Base-by-base conservation (phyloP, 2,888 invertebrate species). In the Uropetala carovei region DNA sequence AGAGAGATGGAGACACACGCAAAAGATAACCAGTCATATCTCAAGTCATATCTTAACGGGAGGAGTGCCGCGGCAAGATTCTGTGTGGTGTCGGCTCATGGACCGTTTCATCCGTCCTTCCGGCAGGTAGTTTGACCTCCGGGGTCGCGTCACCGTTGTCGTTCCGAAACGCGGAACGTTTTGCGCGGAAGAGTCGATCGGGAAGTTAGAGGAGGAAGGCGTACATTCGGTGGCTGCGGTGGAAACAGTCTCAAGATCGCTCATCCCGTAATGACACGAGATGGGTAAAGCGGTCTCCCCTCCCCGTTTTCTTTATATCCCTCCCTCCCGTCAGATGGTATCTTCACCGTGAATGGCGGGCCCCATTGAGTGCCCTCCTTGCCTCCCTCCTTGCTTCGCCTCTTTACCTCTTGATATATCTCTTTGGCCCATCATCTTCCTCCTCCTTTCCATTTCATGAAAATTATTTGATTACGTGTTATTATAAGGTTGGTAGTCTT, bases 51-150 rank as follows among this genome's bases (percentile, higher is more conserved):
- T 18, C 27, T 75, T 75, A 75, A 75, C 43, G 68, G 89, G 89
- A 27, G 64, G 27, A n/a, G 68, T 60, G 86, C 60, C 86, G 18
- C 59, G 60, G 60, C 9, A 18, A 27, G 75, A 22, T 22, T 18
- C n/a, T 75, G 86, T 30, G 60, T 16, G 58, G 60, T 30, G 27
- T 27, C 59, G 58, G 85, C 16, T 22, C 58, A 30, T 30, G 64
- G 60, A 27, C 75, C 75, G 75, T 75, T 43, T 1, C 30, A 18
- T 30, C 56, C 10, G 86, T 64, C 64, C 89, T 89, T 89, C 89
- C 89, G 89, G 89, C 89, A 89, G 89, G 16, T 43, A 64, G n/a
- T 89, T 43, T 60, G 89, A n/a, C 89, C 89, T 30, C 64, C 8
- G 18, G 89, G 89, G 64, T 30, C 89, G n/a, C 64, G 68, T 89